These are phyloP conservation scores for Premnoplex brunnescens DNA, from an alignment of 2,797 vertebrate genomes.

Conservation along the genomic window DNA sequence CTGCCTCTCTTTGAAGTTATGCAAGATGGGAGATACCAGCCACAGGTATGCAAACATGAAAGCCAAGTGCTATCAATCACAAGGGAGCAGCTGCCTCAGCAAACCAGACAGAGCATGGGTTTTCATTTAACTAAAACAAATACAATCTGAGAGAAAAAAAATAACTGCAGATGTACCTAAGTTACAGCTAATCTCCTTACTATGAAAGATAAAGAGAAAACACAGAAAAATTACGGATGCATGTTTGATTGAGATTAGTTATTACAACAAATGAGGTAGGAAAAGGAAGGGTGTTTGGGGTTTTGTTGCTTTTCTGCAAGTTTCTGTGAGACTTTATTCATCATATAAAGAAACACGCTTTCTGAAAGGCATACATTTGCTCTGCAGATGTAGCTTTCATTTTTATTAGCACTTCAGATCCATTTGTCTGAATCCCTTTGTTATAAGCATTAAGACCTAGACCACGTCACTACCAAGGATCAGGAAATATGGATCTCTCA, in stretches of 20 bases:
- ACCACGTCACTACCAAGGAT: neutral
- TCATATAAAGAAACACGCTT: neutral
- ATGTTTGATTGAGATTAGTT: neutral
- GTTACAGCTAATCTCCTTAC: neutral
- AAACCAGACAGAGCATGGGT: neutral
- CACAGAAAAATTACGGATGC: neutral
- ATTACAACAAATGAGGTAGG: neutral
- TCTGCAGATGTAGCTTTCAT: slow-evolving; percentile 9
- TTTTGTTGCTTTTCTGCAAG: neutral
- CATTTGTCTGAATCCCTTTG: neutral
- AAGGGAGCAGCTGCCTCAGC: neutral
- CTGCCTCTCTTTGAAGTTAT: slow-evolving; percentile 36
- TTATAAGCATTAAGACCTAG: neutral
- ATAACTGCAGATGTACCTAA: neutral
- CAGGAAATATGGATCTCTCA: neutral
- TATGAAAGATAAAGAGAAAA: neutral
- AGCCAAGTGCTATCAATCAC: neutral
- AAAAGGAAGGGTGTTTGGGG: neutral
- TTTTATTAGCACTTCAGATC: neutral
- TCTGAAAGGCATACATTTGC: neutral
- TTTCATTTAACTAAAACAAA: slow-evolving; percentile 30
- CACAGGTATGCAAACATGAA: slow-evolving; percentile 44
- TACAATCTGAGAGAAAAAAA: neutral
- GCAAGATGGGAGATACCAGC: slow-evolving; percentile 11
- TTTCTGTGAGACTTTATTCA: neutral